Percentiles rank a stretch among this genome's conserved stretches.
Evolutionary conservation across 2,888 invertebrate species (phyloP).

Genomic region (Eristalinus aeneus): DNA sequence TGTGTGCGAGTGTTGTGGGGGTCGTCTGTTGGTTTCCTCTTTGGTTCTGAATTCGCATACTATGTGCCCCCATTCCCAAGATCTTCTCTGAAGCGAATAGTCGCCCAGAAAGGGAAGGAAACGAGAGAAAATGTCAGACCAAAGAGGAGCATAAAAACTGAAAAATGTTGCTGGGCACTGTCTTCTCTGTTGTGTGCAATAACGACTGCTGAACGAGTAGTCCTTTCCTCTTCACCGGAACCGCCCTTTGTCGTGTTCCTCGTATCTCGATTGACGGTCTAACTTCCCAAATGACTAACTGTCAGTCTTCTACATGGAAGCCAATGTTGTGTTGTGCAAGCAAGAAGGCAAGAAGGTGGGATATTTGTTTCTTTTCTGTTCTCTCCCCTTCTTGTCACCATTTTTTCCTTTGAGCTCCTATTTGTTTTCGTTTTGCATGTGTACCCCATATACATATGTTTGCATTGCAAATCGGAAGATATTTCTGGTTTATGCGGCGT

Average conservation of each 20-base stretch:
- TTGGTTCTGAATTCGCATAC: conserved; percentile 36
- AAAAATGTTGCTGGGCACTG: conserved; percentile 26
- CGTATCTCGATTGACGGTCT: conserved; percentile 14
- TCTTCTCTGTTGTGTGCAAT: neutral
- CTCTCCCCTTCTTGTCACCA: conserved; percentile 26
- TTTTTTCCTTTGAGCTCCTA: conserved; percentile 43
- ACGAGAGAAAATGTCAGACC: neutral
- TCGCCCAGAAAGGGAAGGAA: neutral
- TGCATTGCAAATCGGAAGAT: conserved; percentile 29
- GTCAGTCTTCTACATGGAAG: neutral
- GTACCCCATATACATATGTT: neutral
- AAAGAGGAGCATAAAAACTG: conserved; percentile 6
- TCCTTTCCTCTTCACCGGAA: conserved; percentile 50
- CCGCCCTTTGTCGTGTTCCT: conserved; percentile 46
- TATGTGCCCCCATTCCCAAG: conserved; percentile 71
- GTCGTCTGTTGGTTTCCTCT: conserved; percentile 21
- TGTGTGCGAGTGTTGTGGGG: conserved; percentile 43
- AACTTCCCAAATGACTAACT: neutral
- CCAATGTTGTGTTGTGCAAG: conserved; percentile 9
- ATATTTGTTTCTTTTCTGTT: conserved; percentile 16
- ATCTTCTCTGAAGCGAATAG: conserved; percentile 67
- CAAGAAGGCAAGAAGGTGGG: conserved; percentile 38
- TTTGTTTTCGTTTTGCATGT: conserved; percentile 56
- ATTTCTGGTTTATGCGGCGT: conserved; percentile 43
- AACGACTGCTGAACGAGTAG: conserved; percentile 7